These are phyloP conservation scores for Prunella fulvescens DNA, from an alignment of 2,113 vertebrate species.

Conservation along the genomic window DNA sequence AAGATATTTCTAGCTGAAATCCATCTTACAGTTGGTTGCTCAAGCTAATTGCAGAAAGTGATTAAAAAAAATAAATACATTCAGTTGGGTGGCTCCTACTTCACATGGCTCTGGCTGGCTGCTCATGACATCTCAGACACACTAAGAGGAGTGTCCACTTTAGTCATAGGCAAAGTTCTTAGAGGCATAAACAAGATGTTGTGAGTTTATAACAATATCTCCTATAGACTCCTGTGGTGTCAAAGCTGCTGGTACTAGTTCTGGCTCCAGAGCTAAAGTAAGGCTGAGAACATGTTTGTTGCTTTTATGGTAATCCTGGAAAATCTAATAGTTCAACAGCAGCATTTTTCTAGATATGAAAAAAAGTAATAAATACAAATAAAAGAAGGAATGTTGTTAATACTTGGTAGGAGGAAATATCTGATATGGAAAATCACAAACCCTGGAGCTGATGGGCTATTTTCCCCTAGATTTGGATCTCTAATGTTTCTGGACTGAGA, in stretches of 20 bases:
- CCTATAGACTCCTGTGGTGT: background rate
- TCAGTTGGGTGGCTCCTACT: background rate
- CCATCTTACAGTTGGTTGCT: background rate
- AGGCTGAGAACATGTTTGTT: background rate
- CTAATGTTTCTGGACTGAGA: background rate
- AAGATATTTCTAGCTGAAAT: background rate
- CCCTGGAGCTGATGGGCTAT: background rate
- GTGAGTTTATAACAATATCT: background rate
- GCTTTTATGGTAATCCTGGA: background rate
- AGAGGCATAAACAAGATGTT: background rate
- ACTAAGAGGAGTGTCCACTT: background rate
- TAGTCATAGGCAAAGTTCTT: background rate
- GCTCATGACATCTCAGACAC: background rate
- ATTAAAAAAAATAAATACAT: background rate
- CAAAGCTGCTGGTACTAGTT: background rate
- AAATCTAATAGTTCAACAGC: background rate
- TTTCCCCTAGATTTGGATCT: background rate
- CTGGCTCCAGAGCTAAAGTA: background rate
- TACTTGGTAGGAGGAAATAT: background rate
- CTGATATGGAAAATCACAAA: background rate
- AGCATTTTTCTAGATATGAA: background rate
- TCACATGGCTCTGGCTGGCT: background rate
- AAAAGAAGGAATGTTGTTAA: background rate
- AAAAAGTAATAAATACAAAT: background rate
- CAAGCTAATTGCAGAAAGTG: background rate